Conservation (phyloP, 2,113 vertebrate genomes). For the Engystomops pustulosus region DNA sequence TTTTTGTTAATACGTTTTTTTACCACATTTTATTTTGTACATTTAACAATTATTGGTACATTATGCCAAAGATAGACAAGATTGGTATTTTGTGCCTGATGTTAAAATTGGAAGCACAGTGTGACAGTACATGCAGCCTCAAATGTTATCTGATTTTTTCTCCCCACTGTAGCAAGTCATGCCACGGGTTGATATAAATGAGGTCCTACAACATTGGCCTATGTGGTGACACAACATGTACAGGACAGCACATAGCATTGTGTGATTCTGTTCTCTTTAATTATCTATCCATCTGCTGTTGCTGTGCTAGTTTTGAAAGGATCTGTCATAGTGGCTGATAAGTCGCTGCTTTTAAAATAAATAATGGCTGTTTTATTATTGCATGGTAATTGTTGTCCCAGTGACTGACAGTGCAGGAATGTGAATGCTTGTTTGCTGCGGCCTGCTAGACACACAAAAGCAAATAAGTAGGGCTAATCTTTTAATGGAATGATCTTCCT, state of each 20-base stretch:
- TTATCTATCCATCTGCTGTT: neutral
- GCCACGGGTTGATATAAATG: neutral
- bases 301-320: conserved; percentile 16
- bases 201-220: neutral
- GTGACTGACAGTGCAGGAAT: neutral
- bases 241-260: conserved; percentile 6
- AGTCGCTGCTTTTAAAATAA: conserved; percentile 2
- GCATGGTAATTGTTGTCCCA: neutral
- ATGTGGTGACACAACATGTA: neutral
- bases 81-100: neutral
- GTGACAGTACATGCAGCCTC: neutral
- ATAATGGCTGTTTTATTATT: neutral
- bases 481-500: neutral
- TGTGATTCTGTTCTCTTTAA: neutral
- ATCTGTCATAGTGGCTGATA: neutral
- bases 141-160: neutral
- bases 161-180: neutral
- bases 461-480: neutral
- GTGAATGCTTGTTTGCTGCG: neutral
- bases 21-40: neutral
- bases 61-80: neutral
- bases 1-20: neutral
- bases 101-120: neutral
- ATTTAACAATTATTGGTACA: neutral
- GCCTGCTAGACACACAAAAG: neutral